These are phyloP conservation scores for Melanerpes aurifrons DNA, from an alignment of 2,113 vertebrate species.

Conservation along the genomic window DNA sequence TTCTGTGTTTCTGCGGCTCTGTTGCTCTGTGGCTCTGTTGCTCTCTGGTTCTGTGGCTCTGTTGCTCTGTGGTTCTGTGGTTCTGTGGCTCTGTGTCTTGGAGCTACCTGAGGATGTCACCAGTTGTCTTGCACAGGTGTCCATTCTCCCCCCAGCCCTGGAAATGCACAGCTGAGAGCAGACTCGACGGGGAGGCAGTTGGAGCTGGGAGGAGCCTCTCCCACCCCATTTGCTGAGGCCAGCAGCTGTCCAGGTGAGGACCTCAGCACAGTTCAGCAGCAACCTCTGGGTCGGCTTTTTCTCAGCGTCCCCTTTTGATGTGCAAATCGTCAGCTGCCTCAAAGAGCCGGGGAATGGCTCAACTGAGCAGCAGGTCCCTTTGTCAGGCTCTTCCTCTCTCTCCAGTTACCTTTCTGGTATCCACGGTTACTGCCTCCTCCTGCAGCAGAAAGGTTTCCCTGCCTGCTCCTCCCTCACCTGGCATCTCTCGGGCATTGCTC, in stretches of 20 bases:
- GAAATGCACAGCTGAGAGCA: not conserved
- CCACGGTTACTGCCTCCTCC: constrained; percentile 10
- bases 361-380: constrained; percentile 43
- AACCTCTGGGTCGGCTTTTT: constrained; percentile 24
- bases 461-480: fast-evolving
- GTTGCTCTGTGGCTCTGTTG: too few relatives aligned
- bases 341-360: constrained; percentile 10
- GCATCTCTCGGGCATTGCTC: not conserved
- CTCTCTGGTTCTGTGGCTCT: too few relatives aligned
- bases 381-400: not conserved
- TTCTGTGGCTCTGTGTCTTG: not conserved
- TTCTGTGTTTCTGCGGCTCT: too few relatives aligned
- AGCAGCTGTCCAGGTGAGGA: not conserved
- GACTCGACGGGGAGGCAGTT: not conserved
- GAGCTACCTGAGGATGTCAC: not conserved
- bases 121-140: not conserved
- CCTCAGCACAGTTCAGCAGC: not conserved
- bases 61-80: too few relatives aligned
- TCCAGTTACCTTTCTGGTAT: constrained; percentile 19
- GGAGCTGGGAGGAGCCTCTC: not conserved
- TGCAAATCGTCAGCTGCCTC: constrained; percentile 55
- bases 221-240: constrained; percentile 27
- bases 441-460: not conserved
- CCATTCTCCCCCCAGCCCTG: not conserved
- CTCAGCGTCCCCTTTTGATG: constrained; percentile 55